phyloP scores from a whole-genome alignment of 2,888 invertebrate species.

The Spilosoma lubricipeda region DNA sequence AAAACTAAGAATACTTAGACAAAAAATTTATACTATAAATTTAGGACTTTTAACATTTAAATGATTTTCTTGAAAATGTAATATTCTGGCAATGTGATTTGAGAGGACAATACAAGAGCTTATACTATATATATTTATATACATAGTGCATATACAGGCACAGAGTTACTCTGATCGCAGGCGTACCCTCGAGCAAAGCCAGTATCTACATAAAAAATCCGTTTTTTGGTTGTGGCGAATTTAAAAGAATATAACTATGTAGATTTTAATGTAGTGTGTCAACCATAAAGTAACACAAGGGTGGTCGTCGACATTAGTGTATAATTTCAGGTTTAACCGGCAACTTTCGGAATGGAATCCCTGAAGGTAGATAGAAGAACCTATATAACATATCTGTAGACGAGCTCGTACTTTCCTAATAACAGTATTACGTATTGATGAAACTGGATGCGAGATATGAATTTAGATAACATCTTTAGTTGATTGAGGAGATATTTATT shows the following conservation, averaged over 20 bases:
- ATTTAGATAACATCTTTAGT: conserved; percentile 11
- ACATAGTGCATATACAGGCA: no score
- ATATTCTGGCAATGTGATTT: conserved; percentile 46
- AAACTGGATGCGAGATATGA: neutral
- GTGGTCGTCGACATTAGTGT: conserved; percentile 1
- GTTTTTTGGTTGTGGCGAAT: neutral
- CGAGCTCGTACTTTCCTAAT: neutral
- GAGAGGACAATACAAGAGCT: conserved; percentile 37
- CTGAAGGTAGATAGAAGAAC: neutral
- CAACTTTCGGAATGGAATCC: neutral
- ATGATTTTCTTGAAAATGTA: neutral
- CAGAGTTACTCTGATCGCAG: no score
- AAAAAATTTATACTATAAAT: neutral
- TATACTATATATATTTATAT: no score
- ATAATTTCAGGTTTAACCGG: neutral
- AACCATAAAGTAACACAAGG: neutral
- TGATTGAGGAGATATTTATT: neutral
- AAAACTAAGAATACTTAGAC: neutral
- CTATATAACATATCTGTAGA: neutral
- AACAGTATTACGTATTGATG: conserved; percentile 16
- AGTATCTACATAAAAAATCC: no score
- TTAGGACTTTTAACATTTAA: neutral
- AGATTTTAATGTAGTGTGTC: neutral
- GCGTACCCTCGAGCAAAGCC: no score
- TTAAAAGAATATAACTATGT: conserved; percentile 1